Percentiles rank a stretch among this genome's conserved stretches.
These are phyloP conservation scores for Phyllotreta cruciferae DNA, from an alignment of 2,888 invertebrate species.

Conservation along the genomic window DNA sequence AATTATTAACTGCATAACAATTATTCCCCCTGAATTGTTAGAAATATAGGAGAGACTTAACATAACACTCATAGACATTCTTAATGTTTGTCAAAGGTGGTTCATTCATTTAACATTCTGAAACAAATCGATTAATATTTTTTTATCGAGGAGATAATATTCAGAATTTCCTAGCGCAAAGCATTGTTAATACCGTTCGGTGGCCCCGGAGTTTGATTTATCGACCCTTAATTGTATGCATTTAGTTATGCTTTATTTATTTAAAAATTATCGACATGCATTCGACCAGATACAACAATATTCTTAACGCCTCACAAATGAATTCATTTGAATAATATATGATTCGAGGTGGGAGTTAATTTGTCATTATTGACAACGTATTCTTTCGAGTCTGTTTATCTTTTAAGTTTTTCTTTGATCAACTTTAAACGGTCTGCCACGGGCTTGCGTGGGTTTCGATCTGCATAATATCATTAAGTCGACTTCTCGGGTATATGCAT, in stretches of 20 bases:
- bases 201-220: conserved; percentile 9
- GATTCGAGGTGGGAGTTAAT: conserved; percentile 24
- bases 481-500: conserved; percentile 37
- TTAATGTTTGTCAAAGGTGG: too few species aligned
- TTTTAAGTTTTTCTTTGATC: conserved; percentile 49
- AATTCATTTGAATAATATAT: conserved; percentile 28
- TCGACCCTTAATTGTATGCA: conserved; percentile 11
- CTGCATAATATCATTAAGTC: conserved; percentile 52
- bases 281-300: conserved; percentile 5
- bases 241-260: conserved; percentile 18
- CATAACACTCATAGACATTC: too few species aligned
- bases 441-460: conserved; percentile 42
- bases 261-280: conserved; percentile 17
- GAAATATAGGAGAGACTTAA: too few species aligned
- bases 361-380: conserved; percentile 35
- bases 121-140: too few species aligned
- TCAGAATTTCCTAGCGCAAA: too few species aligned
- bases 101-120: too few species aligned
- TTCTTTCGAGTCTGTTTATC: conserved; percentile 39
- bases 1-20: too few species aligned
- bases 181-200: not conserved
- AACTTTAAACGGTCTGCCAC: conserved; percentile 42
- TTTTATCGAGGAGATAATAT: too few species aligned
- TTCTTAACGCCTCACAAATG: conserved; percentile 18
- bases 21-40: too few species aligned